Base-by-base conservation (phyloP, 1,140 invertebrate genomes). In the Platorchestia sp. region DNA sequence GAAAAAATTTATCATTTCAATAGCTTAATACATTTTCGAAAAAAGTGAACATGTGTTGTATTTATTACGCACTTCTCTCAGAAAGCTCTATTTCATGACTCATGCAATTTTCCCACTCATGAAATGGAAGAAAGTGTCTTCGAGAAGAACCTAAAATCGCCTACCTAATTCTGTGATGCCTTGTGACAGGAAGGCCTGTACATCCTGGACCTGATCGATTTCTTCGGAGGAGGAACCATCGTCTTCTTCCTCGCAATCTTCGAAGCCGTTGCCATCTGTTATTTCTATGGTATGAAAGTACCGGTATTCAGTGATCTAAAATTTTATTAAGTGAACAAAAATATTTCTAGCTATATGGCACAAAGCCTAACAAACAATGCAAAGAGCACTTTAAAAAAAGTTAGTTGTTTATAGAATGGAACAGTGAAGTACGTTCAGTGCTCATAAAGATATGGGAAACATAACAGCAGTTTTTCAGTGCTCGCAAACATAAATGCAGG, bases 191-290 rank as follows among this genome's bases (percentile, higher is more conserved):
- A 98, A 95, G 99, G 99, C 0, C 98, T 99, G 97, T 99, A 98
- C 97, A 98, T 99, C 53, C 97, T 99, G 45, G 98, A 98, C 95
- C 97, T 99, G 41, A 98, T 99, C 47, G 99, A 99, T 97, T 98
- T 98, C 96, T 99, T 98, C 97, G 98, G 98, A 19, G 98, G 98
- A 45, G 98, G 98, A 0, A 98, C 98, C 96, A 98, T 98, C 95
- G 98, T 98, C 42, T 98, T 98, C 95, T 97, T 98, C 87, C 97
- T 98, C 47, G 98, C 98, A 14, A 98, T 98, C 27, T 97, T 98
- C 43, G 98, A 99, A 97, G 97, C 98, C 5, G 97, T 98, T 45
- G 98, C 97, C 16, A 97, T 98, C 14, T 97, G 98, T 53, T 99
- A 98, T 98, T 97, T 99, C 95, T 99, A 99, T 96, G 98, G 98